Conservation (phyloP, 2,113 vertebrate species). For the Otolemur garnettii region DNA sequence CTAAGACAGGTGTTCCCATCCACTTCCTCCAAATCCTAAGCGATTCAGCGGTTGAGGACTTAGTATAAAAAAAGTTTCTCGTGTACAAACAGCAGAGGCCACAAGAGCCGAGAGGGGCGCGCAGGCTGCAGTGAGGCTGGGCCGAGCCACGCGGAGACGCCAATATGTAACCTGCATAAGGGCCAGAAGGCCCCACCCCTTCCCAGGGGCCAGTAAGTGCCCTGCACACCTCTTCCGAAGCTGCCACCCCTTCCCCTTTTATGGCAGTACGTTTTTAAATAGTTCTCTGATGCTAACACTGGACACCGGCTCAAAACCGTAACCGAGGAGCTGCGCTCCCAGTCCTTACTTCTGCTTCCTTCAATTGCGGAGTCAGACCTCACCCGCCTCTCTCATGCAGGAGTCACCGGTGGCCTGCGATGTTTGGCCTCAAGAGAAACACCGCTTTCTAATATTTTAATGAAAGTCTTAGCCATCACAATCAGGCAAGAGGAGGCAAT, state of each 20-base stretch:
- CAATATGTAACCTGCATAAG: slow-evolving; percentile 74
- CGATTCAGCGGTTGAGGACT: neutral
- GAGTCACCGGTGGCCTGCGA: neutral
- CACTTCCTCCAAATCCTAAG: neutral
- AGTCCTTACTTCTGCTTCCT: slow-evolving; percentile 73
- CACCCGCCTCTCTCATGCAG: neutral
- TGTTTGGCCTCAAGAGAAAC: slow-evolving; percentile 82
- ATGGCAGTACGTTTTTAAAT: neutral
- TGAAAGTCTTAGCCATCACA: no score
- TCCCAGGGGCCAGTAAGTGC: neutral
- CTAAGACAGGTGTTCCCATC: neutral
- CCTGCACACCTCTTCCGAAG: slow-evolving; percentile 19
- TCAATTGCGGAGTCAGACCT: rapidly evolving
- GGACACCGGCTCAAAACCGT: neutral
- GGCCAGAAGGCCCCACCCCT: slow-evolving; percentile 81
- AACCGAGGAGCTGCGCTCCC: neutral
- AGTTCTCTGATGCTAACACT: neutral
- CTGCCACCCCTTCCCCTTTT: slow-evolving; percentile 45
- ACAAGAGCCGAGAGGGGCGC: rapidly evolving
- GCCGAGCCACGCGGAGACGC: neutral
- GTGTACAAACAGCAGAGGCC: neutral
- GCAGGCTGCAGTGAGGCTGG: rapidly evolving
- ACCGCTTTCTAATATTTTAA: no score
- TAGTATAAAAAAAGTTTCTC: neutral
- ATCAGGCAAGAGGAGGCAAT: no score